These are phyloP conservation scores for Takifugu flavidus DNA, from an alignment of 2,113 vertebrate genomes.

Conservation along the genomic window DNA sequence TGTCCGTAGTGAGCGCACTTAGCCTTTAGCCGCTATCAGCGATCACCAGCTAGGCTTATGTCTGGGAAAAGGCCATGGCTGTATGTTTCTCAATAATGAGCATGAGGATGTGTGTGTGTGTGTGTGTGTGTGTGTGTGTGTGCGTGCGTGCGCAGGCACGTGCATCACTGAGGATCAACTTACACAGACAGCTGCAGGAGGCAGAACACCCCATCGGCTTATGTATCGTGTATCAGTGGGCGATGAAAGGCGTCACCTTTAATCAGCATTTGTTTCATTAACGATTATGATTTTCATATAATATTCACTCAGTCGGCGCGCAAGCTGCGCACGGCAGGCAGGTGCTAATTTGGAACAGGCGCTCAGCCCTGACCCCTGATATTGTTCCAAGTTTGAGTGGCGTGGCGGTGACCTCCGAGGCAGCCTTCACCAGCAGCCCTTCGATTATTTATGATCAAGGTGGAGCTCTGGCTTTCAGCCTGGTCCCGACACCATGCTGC, in stretches of 20 bases:
- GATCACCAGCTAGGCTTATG: no score
- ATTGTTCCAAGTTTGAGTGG: constrained; percentile 25
- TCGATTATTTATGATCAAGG: constrained; percentile 58
- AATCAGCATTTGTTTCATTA: neutral
- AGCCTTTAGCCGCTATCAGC: no score
- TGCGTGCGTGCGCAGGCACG: fast-evolving
- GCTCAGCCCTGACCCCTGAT: neutral
- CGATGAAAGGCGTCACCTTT: constrained; percentile 2
- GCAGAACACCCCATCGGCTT: constrained; percentile 16
- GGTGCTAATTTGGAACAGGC: no score
- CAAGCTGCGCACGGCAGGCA: neutral
- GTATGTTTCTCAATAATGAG: neutral
- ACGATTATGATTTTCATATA: neutral
- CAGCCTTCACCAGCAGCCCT: constrained; percentile 38
- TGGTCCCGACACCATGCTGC: neutral
- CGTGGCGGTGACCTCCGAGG: constrained; percentile 44
- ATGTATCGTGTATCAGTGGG: constrained; percentile 17
- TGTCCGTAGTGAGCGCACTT: no score
- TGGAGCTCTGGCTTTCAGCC: constrained; percentile 30
- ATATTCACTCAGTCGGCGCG: no score
- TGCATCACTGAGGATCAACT: constrained; percentile 53
- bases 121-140: neutral
- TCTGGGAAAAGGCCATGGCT: neutral
- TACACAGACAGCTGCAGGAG: constrained; percentile 61
- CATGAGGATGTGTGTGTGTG: neutral